Percentiles rank a stretch among this genome's conserved stretches.
phyloP scores from a whole-genome alignment of 2,797 vertebrate genomes.

The Arnoldichthys spilopterus region DNA sequence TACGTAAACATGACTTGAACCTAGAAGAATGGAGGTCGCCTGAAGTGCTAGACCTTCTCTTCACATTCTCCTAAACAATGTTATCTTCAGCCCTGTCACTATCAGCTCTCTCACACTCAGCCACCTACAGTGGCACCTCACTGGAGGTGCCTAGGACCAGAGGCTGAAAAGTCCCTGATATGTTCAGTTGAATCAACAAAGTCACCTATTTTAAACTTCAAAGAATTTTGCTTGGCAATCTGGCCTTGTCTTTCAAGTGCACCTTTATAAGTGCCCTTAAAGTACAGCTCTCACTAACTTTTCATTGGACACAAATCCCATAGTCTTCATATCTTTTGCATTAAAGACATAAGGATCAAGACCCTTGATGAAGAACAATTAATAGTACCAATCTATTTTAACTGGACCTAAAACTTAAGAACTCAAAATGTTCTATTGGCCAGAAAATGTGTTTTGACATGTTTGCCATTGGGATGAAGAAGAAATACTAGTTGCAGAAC shows the following conservation, averaged over 20 bases:
- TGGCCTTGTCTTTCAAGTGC: slow-evolving; percentile 17
- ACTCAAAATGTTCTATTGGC: too few species aligned
- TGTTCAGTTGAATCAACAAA: slow-evolving; percentile 43
- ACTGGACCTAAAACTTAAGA: too few species aligned
- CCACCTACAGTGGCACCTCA: slow-evolving; percentile 51
- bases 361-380: too few species aligned
- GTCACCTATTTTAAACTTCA: slow-evolving; percentile 43
- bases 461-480: too few species aligned
- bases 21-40: slow-evolving; percentile 22
- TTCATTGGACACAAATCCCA: not conserved
- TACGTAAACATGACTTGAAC: slow-evolving; percentile 22
- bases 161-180: slow-evolving; percentile 40
- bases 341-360: too few species aligned
- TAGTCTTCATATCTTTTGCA: not conserved
- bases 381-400: too few species aligned
- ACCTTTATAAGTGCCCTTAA: slow-evolving; percentile 12
- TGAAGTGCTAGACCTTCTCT: slow-evolving; percentile 17
- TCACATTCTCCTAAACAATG: slow-evolving; percentile 44
- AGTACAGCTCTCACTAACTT: not conserved
- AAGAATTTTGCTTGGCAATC: slow-evolving; percentile 35
- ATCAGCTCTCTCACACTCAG: slow-evolving; percentile 65
- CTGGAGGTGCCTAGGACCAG: slow-evolving; percentile 44
- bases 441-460: too few species aligned
- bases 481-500: too few species aligned
- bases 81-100: slow-evolving; percentile 72